Percentiles rank a stretch among this genome's conserved stretches.
Evolutionary conservation across 2,888 invertebrate genomes (phyloP).

Genomic region (Hyppa rectilinea): DNA sequence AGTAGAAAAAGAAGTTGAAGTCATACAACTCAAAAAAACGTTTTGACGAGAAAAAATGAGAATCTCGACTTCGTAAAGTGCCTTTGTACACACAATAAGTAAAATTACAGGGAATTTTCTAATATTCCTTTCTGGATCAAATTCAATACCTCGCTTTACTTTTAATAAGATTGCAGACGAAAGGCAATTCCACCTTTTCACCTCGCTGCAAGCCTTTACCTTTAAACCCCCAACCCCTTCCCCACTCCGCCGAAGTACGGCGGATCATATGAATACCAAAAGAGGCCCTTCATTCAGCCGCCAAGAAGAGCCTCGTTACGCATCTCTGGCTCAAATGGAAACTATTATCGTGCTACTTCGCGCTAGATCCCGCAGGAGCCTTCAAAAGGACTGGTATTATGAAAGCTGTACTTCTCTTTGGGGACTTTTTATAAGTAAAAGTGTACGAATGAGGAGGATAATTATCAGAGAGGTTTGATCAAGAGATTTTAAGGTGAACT

Average conservation of each 20-base stretch:
- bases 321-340: slow-evolving; percentile 80
- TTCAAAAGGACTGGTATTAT: slow-evolving; percentile 48
- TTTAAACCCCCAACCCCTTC: slow-evolving; percentile 46
- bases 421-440: slow-evolving; percentile 32
- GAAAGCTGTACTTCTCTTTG: slow-evolving; percentile 24
- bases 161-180: too few relatives aligned
- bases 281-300: slow-evolving; percentile 83
- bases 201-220: slow-evolving; percentile 49
- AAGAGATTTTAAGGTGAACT: not conserved
- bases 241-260: slow-evolving; percentile 63
- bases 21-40: too few relatives aligned
- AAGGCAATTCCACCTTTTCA: not conserved
- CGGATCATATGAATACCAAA: slow-evolving; percentile 85
- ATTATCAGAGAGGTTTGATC: slow-evolving; percentile 1
- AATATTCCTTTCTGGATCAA: not conserved
- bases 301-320: slow-evolving; percentile 83
- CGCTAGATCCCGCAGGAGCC: slow-evolving; percentile 57
- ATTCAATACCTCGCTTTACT: not conserved
- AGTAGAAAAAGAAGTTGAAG: not conserved
- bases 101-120: not conserved
- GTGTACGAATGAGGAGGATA: slow-evolving; percentile 21
- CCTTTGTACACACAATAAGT: not conserved
- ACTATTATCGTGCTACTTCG: slow-evolving; percentile 72
- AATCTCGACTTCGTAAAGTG: not conserved
- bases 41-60: not conserved